A percentile compares a stretch with the other conserved stretches of the same genome.
Evolutionary conservation across 2,888 invertebrate genomes (phyloP).

Genomic region (Cheilosia soror): DNA sequence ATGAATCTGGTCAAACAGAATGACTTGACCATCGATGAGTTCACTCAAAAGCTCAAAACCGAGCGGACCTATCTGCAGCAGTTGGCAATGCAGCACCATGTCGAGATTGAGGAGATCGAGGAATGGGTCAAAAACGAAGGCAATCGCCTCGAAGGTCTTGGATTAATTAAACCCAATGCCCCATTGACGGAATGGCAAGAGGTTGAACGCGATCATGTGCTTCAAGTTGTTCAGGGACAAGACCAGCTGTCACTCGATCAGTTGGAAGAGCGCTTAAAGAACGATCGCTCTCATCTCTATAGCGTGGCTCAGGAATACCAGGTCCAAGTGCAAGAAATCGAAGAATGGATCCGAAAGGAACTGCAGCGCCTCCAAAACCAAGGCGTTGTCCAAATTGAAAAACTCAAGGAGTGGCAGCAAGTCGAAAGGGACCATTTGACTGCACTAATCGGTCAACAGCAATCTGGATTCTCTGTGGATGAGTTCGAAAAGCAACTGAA

Average conservation of each 20-base stretch:
- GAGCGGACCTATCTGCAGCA: constrained; percentile 80
- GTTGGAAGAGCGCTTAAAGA: constrained; percentile 80
- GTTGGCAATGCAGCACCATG: constrained; percentile 81
- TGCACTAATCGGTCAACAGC: constrained; percentile 78
- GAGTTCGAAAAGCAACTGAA: constrained; percentile 80
- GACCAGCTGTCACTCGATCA: constrained; percentile 81
- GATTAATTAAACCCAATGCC: constrained; percentile 80
- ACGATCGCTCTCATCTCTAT: constrained; percentile 81
- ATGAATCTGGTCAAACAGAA: constrained; percentile 81
- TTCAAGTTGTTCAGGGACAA: constrained; percentile 80
- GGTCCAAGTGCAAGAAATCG: constrained; percentile 81
- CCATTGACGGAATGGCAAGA: constrained; percentile 82
- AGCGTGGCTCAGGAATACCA: constrained; percentile 81
- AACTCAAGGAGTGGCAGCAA: constrained; percentile 81
- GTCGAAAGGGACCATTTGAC: constrained; percentile 80
- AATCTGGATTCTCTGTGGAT: constrained; percentile 80
- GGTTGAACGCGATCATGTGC: constrained; percentile 81
- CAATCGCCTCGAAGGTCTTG: constrained; percentile 80
- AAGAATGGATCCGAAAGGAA: constrained; percentile 81
- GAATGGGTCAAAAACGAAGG: constrained; percentile 81
- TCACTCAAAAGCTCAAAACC: constrained; percentile 80
- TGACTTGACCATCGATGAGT: constrained; percentile 81
- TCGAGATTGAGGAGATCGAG: constrained; percentile 82
- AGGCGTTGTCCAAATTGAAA: constrained; percentile 81
- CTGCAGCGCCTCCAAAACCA: constrained; percentile 81